A percentile compares a stretch with the other conserved stretches of the same genome.
Conservation (phyloP, 2,113 vertebrate genomes). For the Taurulus bubalis region DNA sequence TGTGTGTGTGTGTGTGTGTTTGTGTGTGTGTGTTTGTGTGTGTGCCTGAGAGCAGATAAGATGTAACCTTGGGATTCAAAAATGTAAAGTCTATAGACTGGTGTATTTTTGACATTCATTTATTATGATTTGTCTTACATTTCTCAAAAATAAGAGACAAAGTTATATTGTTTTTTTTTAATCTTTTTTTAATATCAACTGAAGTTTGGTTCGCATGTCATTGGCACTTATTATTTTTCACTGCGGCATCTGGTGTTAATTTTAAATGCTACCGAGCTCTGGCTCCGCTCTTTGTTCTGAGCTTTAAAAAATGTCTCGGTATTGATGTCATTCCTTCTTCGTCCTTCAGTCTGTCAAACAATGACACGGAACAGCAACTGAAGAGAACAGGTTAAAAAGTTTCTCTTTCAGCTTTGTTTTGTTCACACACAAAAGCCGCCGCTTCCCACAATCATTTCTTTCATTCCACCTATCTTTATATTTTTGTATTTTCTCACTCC, state of each 20-base stretch:
- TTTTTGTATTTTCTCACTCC: slow-evolving; percentile 54
- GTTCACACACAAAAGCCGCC: slow-evolving; percentile 66
- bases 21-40: slow-evolving; percentile 2
- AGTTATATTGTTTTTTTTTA: slow-evolving; percentile 21
- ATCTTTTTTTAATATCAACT: slow-evolving; percentile 9
- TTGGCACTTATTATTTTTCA: slow-evolving; percentile 27
- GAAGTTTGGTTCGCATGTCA: slow-evolving; percentile 46
- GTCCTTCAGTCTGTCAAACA: slow-evolving; percentile 77
- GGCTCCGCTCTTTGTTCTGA: slow-evolving; percentile 60
- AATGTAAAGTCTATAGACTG: background rate
- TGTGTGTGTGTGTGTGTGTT: slow-evolving; percentile 24
- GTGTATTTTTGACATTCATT: slow-evolving; percentile 46
- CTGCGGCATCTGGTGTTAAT: slow-evolving; percentile 61
- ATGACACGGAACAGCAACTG: slow-evolving; percentile 47
- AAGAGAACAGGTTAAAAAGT: slow-evolving; percentile 76
- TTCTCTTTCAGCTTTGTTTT: slow-evolving; percentile 80
- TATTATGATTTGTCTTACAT: slow-evolving; percentile 37
- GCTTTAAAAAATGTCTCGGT: slow-evolving; percentile 54
- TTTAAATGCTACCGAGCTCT: slow-evolving; percentile 64
- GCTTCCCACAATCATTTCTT: slow-evolving; percentile 63
- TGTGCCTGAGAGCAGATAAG: slow-evolving; percentile 7
- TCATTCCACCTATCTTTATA: slow-evolving; percentile 53
- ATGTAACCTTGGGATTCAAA: slow-evolving; percentile 30
- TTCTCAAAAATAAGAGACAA: slow-evolving; percentile 11
- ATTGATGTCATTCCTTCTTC: slow-evolving; percentile 76